These are phyloP conservation scores for Hemibagrus guttatus DNA, from an alignment of 2,797 vertebrate genomes.

Conservation along the genomic window DNA sequence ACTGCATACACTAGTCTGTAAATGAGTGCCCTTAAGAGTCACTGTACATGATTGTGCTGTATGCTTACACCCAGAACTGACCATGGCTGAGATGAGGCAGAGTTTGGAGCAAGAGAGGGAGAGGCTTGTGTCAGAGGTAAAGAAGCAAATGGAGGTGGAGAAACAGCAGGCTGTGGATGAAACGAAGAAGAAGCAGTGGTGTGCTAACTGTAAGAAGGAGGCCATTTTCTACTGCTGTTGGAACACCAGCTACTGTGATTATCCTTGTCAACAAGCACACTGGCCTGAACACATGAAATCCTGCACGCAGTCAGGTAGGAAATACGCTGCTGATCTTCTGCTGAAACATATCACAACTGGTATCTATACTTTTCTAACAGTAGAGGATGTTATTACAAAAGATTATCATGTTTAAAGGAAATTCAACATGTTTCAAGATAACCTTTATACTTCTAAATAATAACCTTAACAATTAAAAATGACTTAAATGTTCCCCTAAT, in stretches of 20 bases:
- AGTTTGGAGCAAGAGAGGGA: constrained; percentile 93
- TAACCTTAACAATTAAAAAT: neutral
- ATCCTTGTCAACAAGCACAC: constrained; percentile 94
- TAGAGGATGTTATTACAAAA: neutral
- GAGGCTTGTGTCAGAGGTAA: constrained; percentile 87
- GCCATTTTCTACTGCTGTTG: constrained; percentile 97
- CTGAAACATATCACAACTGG: neutral
- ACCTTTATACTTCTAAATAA: neutral
- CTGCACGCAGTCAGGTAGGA: constrained; percentile 92
- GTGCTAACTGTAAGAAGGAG: constrained; percentile 92
- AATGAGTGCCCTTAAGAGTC: neutral
- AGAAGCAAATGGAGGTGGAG: constrained; percentile 90
- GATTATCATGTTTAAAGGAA: neutral
- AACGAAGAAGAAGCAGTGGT: constrained; percentile 97
- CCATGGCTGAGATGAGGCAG: constrained; percentile 96
- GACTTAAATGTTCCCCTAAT: neutral
- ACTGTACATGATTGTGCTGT: neutral
- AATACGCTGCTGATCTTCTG: neutral
- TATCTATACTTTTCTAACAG: neutral
- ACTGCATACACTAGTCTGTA: neutral
- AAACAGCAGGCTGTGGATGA: constrained; percentile 92
- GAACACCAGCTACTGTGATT: constrained; percentile 97
- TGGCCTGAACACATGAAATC: constrained; percentile 98
- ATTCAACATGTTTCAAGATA: neutral
- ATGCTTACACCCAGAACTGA: constrained; percentile 75